Conservation (phyloP, 1,140 invertebrate genomes). For the Tachypleus tridentatus region DNA sequence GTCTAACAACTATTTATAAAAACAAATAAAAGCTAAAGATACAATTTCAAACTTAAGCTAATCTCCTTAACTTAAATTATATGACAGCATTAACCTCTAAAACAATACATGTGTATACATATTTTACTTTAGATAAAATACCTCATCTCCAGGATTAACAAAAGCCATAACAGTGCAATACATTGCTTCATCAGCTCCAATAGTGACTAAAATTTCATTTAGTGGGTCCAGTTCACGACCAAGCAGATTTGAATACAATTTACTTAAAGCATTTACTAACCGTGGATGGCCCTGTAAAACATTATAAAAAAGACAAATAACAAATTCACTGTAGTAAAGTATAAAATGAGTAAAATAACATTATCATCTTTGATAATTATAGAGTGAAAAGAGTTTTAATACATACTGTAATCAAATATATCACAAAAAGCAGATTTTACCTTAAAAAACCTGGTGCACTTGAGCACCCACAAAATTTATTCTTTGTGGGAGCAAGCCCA, state of each 20-base stretch:
- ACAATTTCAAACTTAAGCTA: too few relatives aligned
- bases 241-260: constrained; percentile 36
- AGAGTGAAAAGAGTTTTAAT: too few relatives aligned
- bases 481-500: too few relatives aligned
- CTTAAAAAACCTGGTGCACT: too few relatives aligned
- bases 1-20: too few relatives aligned
- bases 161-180: constrained; percentile 37
- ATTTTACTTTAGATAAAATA: constrained; percentile 20
- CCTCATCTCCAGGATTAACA: constrained; percentile 41
- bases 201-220: constrained; percentile 38
- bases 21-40: too few relatives aligned
- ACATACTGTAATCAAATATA: too few relatives aligned
- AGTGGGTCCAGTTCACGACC: constrained; percentile 34
- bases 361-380: too few relatives aligned
- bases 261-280: constrained; percentile 36
- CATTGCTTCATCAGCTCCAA: constrained; percentile 41
- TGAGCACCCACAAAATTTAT: too few relatives aligned
- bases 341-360: neutral
- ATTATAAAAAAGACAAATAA: neutral
- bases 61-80: too few relatives aligned
- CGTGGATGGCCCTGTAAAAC: constrained; percentile 37
- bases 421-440: too few relatives aligned
- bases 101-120: neutral
- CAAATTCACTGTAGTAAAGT: constrained; percentile 24
- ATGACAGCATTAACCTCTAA: too few relatives aligned